Percentiles rank a stretch among this genome's conserved stretches.
Evolutionary conservation across 2,888 invertebrate genomes (phyloP).

Genomic region (Lingula anatina): DNA sequence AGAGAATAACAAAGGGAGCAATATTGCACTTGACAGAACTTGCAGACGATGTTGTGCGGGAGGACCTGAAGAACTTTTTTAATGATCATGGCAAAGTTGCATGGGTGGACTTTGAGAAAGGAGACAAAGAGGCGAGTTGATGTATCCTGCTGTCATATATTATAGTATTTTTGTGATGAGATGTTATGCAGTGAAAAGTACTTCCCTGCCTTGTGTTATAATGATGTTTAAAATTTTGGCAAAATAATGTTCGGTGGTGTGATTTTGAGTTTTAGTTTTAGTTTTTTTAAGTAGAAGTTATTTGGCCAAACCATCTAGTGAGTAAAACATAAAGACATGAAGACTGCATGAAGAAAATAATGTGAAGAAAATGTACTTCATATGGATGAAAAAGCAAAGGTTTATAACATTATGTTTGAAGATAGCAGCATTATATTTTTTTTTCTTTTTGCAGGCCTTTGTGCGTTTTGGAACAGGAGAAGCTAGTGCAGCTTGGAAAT

Average conservation of each 20-base stretch:
- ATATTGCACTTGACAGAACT: constrained; percentile 67
- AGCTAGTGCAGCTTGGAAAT: constrained; percentile 25
- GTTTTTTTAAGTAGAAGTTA: too few relatives aligned
- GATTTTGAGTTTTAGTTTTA: neutral
- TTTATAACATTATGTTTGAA: too few relatives aligned
- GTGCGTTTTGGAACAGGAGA: constrained; percentile 48
- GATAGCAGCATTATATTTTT: too few relatives aligned
- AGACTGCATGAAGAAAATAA: too few relatives aligned
- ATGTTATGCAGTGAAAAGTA: too few relatives aligned
- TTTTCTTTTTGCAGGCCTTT: constrained; percentile 35
- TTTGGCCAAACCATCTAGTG: too few relatives aligned
- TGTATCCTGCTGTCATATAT: neutral
- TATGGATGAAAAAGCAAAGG: too few relatives aligned
- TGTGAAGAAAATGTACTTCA: too few relatives aligned
- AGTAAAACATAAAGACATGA: too few relatives aligned
- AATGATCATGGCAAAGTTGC: constrained; percentile 54
- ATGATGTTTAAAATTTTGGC: too few relatives aligned
- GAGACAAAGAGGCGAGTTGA: constrained; percentile 28
- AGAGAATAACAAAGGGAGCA: constrained; percentile 61
- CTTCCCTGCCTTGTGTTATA: too few relatives aligned
- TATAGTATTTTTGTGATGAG: neutral
- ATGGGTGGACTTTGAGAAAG: constrained; percentile 41
- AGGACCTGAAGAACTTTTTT: constrained; percentile 70
- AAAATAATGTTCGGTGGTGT: neutral
- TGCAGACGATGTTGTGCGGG: constrained; percentile 62